These are phyloP conservation scores for Thereva nobilitata DNA, from an alignment of 2,888 invertebrate species.

Conservation along the genomic window DNA sequence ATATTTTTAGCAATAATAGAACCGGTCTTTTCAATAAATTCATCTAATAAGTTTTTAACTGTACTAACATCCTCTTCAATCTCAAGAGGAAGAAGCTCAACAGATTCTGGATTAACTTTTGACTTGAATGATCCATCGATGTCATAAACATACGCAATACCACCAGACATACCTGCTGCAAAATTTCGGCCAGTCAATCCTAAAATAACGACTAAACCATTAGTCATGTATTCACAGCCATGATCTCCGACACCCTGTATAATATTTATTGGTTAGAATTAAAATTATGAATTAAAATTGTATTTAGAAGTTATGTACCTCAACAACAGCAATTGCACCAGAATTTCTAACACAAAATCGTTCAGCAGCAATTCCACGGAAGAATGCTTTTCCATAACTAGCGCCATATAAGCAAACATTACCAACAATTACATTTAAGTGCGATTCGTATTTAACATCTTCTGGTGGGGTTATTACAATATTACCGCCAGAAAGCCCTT, in stretches of 20 bases:
- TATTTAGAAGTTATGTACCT: constrained; percentile 59
- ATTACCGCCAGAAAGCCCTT: constrained; percentile 92
- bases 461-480: constrained; percentile 92
- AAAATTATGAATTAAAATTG: constrained; percentile 2
- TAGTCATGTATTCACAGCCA: constrained; percentile 99
- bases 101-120: constrained; percentile 93
- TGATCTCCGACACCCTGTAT: constrained; percentile 92
- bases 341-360: constrained; percentile 98
- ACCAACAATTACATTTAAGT: constrained; percentile 95
- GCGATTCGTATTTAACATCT: constrained; percentile 82
- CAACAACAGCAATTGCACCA: constrained; percentile 92
- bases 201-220: constrained; percentile 86
- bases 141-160: constrained; percentile 94
- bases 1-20: constrained; percentile 82
- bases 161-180: constrained; percentile 98
- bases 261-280: constrained; percentile 3
- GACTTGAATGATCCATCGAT: constrained; percentile 80
- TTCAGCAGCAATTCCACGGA: constrained; percentile 96
- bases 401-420: constrained; percentile 99
- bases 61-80: constrained; percentile 74
- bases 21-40: constrained; percentile 87
- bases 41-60: constrained; percentile 76
- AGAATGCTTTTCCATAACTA: constrained; percentile 90
- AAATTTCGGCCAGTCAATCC: constrained; percentile 97
- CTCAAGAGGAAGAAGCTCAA: constrained; percentile 85